These are phyloP conservation scores for Hoplostethus atlanticus DNA, from an alignment of 2,797 vertebrate genomes.

Conservation along the genomic window DNA sequence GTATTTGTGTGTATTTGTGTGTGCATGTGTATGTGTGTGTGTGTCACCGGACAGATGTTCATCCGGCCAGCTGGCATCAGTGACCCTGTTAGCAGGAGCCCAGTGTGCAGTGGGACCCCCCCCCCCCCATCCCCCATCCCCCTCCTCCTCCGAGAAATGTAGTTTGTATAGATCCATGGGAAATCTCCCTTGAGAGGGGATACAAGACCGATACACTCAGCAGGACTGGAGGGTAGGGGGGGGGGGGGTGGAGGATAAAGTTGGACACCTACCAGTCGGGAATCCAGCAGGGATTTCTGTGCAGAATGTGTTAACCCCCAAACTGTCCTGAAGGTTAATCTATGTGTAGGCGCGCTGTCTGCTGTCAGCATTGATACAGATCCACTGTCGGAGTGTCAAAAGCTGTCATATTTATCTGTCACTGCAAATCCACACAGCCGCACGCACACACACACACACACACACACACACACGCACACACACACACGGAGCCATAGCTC, in stretches of 20 bases:
- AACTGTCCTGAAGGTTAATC: constrained; percentile 55
- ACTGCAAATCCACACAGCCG: neutral
- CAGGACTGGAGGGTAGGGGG: neutral
- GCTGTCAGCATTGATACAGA: constrained; percentile 39
- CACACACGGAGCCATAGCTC: constrained; percentile 16
- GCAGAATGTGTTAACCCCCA: constrained; percentile 27
- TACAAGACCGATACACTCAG: neutral
- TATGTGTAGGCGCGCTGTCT: constrained; percentile 36
- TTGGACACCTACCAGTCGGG: constrained; percentile 17
- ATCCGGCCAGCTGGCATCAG: constrained; percentile 57
- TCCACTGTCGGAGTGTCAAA: constrained; percentile 34
- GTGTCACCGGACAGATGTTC: constrained; percentile 61
- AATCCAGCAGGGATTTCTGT: constrained; percentile 21
- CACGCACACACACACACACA: neutral
- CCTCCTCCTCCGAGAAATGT: neutral
- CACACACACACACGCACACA: neutral
- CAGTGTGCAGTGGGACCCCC: constrained; percentile 17
- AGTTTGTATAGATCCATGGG: constrained; percentile 20
- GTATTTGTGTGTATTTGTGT: constrained; percentile 9
- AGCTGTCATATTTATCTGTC: constrained; percentile 37
- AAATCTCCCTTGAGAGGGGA: constrained; percentile 39
- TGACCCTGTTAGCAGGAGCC: constrained; percentile 40
- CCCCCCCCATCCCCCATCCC: too few relatives aligned
- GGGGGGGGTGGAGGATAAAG: neutral
- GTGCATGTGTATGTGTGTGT: constrained; percentile 9